Percentiles rank a stretch among this genome's conserved stretches.
Conservation (phyloP, 35 echinoderm and acorn worm genomes). For the Acanthaster planci region DNA sequence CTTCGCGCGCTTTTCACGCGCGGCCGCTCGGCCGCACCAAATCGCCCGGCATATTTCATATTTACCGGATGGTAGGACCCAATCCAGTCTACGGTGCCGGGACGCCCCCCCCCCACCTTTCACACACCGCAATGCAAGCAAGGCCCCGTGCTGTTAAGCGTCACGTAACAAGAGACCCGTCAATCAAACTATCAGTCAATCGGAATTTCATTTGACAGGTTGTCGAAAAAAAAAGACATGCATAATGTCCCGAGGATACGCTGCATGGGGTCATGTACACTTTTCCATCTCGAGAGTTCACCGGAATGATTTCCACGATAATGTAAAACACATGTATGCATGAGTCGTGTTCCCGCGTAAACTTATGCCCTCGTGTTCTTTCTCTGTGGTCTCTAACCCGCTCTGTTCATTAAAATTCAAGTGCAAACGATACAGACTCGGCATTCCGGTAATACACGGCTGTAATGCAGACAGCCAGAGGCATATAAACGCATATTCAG, state of each 20-base stretch:
- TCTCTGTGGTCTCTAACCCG: too few relatives aligned
- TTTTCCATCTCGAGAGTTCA: not conserved
- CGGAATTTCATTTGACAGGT: conserved; percentile 19
- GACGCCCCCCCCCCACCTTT: too few relatives aligned
- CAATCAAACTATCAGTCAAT: conserved; percentile 14
- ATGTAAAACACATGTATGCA: too few relatives aligned
- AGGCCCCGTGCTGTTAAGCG: conserved; percentile 6
- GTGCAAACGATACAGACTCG: too few relatives aligned
- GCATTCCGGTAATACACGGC: too few relatives aligned
- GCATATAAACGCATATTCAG: too few relatives aligned
- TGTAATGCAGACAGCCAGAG: too few relatives aligned
- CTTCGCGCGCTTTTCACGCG: not conserved
- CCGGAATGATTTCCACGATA: too few relatives aligned
- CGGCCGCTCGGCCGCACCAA: conserved; percentile 5
- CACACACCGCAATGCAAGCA: not conserved
- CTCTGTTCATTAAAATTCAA: too few relatives aligned
- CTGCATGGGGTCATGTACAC: conserved; percentile 8
- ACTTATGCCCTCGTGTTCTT: too few relatives aligned
- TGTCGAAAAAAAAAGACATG: conserved; percentile 2
- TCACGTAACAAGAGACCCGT: not conserved
- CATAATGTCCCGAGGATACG: not conserved
- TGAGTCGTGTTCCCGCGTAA: too few relatives aligned
- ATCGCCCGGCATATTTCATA: not conserved
- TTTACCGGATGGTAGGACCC: conserved; percentile 3
- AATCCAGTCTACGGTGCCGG: too few relatives aligned